Conservation (phyloP, 2,888 invertebrate species). For the Drosophila demipolita region DNA sequence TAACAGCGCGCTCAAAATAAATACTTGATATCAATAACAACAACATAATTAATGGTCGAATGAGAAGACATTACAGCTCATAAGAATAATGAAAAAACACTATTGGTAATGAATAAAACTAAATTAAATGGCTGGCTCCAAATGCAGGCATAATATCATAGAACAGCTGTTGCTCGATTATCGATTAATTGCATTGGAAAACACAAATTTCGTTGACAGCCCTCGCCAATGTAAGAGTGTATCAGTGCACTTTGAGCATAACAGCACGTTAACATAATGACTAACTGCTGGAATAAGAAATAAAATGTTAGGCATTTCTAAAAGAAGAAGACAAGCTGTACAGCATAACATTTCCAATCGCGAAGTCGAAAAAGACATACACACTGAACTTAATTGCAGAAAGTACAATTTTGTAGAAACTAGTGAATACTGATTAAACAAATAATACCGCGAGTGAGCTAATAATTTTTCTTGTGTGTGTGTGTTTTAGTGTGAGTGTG, state of each 20-base stretch:
- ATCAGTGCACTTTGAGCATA: slow-evolving; percentile 30
- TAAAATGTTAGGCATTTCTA: slow-evolving; percentile 30
- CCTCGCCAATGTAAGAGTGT: neutral
- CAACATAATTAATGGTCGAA: neutral
- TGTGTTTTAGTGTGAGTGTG: slow-evolving; percentile 61
- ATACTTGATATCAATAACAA: neutral
- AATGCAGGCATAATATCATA: no score
- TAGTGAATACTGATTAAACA: slow-evolving; percentile 8
- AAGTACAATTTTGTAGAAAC: slow-evolving; percentile 35
- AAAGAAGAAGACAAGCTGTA: slow-evolving; percentile 45
- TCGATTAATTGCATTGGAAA: neutral
- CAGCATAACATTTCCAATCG: slow-evolving; percentile 60
- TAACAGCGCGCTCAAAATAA: neutral
- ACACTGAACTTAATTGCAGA: slow-evolving; percentile 49
- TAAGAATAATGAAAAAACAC: neutral
- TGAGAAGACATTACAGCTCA: neutral
- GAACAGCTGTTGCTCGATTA: neutral
- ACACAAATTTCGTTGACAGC: neutral
- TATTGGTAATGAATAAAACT: neutral
- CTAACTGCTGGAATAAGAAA: slow-evolving; percentile 21
- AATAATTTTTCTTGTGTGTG: slow-evolving; percentile 22
- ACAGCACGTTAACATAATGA: slow-evolving; percentile 26
- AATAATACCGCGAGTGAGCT: slow-evolving; percentile 39
- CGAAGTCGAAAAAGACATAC: slow-evolving; percentile 64
- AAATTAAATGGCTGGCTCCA: neutral